A percentile compares a stretch with the other conserved stretches of the same genome.
Conservation (phyloP, 2,797 vertebrate species). For the Bradypodion ventrale region DNA sequence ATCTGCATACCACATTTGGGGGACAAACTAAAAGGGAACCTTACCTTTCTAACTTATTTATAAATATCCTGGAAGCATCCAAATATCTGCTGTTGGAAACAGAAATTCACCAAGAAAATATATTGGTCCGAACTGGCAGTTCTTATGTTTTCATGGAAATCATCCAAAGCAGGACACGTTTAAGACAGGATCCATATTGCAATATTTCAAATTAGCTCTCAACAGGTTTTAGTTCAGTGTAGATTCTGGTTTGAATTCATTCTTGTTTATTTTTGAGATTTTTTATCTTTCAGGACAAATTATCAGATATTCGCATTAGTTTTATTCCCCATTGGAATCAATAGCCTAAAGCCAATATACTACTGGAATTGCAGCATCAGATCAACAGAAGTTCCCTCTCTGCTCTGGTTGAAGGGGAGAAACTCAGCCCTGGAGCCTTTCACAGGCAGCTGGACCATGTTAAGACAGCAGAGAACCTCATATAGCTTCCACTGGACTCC, state of each 20-base stretch:
- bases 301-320: background rate
- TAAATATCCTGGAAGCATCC: background rate
- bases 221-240: background rate
- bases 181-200: background rate
- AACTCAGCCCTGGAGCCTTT: too few species aligned
- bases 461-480: too few species aligned
- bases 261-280: background rate
- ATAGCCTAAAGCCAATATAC: too few species aligned
- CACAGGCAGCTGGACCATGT: too few species aligned
- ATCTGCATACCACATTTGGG: background rate
- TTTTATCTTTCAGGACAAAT: background rate
- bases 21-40: background rate
- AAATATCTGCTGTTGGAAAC: background rate
- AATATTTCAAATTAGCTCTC: background rate
- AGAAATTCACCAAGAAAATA: background rate
- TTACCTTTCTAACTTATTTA: background rate
- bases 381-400: too few species aligned
- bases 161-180: background rate
- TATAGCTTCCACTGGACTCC: too few species aligned
- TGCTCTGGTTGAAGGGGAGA: too few species aligned
- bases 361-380: too few species aligned
- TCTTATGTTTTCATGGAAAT: background rate
- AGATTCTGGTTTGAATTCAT: background rate
- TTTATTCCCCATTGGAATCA: too few species aligned
- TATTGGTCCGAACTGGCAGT: background rate